These are phyloP conservation scores for Campoletis raptor DNA, from an alignment of 2,888 invertebrate genomes.

Conservation along the genomic window DNA sequence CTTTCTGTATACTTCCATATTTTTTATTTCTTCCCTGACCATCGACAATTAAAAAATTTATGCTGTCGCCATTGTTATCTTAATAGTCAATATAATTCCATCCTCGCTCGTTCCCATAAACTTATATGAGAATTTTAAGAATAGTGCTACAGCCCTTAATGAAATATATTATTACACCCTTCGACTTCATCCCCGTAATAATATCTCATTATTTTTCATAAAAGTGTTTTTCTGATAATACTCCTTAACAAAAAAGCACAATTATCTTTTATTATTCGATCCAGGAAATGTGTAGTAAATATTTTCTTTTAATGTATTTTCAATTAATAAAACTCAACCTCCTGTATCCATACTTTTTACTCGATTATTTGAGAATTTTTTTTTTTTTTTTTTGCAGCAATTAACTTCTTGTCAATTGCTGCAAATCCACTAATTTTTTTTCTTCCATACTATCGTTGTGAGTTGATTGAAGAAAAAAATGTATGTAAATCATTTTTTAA, in stretches of 20 bases:
- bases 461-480: neutral
- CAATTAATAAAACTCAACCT: neutral
- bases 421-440: neutral
- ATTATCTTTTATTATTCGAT: neutral
- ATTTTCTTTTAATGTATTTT: neutral
- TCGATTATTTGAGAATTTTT: neutral
- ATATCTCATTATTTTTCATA: neutral
- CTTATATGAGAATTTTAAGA: neutral
- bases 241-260: neutral
- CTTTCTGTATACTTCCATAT: neutral
- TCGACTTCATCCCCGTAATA: neutral
- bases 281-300: neutral
- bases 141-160: neutral
- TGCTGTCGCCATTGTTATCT: slow-evolving; percentile 25
- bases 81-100: slow-evolving; percentile 24
- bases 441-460: neutral
- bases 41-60: neutral
- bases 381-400: no score
- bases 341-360: neutral
- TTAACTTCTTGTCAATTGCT: neutral
- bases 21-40: slow-evolving; percentile 6
- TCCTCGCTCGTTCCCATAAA: slow-evolving; percentile 34
- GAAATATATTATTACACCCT: neutral
- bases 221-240: neutral
- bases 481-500: no score